Conservation (phyloP, 1,140 invertebrate species). For the Sitophilus oryzae region DNA sequence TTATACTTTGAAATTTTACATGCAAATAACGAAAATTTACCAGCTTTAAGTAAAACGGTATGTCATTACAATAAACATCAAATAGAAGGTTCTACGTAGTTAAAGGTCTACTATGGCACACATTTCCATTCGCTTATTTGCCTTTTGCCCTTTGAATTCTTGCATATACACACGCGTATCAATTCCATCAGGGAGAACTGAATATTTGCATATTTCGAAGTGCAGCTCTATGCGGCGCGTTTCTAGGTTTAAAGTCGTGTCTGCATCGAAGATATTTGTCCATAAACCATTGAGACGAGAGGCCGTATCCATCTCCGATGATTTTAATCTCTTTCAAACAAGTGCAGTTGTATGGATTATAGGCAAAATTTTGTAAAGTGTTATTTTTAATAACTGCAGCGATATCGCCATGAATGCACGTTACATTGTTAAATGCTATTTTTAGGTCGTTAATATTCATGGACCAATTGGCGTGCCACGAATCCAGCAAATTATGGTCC, state of each 20-base stretch:
- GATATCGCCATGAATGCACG: conserved; percentile 12
- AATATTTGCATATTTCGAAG: conserved; percentile 2
- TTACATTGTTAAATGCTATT: conserved; percentile 13
- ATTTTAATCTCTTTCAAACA: conserved; percentile 18
- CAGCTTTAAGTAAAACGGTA: too few species aligned
- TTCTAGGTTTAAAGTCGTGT: neutral
- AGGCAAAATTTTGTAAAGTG: conserved; percentile 9
- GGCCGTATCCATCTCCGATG: conserved; percentile 1
- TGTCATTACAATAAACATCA: too few species aligned
- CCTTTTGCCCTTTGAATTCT: too few species aligned
- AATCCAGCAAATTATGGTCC: conserved; percentile 14
- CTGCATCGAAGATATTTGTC: conserved; percentile 9
- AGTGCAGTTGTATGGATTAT: conserved; percentile 14
- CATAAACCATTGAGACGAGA: conserved; percentile 11
- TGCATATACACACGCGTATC: neutral
- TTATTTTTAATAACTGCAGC: conserved; percentile 15
- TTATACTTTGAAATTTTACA: too few species aligned
- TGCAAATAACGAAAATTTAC: too few species aligned
- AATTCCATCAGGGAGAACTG: conserved; percentile 2
- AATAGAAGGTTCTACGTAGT: too few species aligned
- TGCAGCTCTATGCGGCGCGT: neutral
- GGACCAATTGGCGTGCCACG: conserved; percentile 10
- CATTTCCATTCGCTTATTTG: too few species aligned
- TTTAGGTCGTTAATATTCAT: conserved; percentile 17
- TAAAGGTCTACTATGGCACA: neutral